Conservation (phyloP, 1,140 invertebrate genomes). For the Drosophila nigromelanica region DNA sequence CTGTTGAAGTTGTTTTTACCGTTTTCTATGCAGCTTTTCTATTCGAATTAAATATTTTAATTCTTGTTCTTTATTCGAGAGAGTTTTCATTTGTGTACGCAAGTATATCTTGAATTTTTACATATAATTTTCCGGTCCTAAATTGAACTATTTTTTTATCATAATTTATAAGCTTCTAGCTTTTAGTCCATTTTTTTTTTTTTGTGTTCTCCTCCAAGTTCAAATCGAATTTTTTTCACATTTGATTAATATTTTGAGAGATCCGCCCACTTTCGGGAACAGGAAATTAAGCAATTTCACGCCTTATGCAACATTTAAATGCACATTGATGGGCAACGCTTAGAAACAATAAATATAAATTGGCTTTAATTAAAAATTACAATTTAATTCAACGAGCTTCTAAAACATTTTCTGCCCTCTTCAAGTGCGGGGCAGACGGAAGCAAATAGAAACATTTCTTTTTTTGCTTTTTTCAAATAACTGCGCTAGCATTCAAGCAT, state of each 20-base stretch:
- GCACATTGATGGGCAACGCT: constrained; percentile 35
- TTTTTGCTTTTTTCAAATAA: constrained; percentile 9
- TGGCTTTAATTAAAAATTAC: constrained; percentile 78
- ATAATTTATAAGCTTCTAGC: too few relatives aligned
- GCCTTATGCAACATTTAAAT: constrained; percentile 56
- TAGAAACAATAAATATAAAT: constrained; percentile 60
- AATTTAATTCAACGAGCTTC: constrained; percentile 66
- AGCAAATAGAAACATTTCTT: constrained; percentile 52
- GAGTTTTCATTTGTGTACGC: neutral
- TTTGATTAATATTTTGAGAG: neutral
- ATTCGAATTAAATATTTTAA: constrained; percentile 3
- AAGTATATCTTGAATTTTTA: too few relatives aligned
- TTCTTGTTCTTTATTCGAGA: neutral
- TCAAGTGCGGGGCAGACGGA: constrained; percentile 3
- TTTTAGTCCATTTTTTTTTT: too few relatives aligned
- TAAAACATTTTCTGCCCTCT: constrained; percentile 11
- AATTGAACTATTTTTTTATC: too few relatives aligned
- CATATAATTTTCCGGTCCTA: neutral
- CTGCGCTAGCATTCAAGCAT: constrained; percentile 58
- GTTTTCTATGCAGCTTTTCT: neutral
- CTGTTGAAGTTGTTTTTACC: neutral
- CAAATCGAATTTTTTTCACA: neutral
- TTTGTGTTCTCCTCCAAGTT: neutral
- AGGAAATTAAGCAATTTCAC: constrained; percentile 77
- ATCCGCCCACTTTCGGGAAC: constrained; percentile 22